Conservation (phyloP, 1,140 invertebrate genomes). For the Zaprionus gabonicus region DNA sequence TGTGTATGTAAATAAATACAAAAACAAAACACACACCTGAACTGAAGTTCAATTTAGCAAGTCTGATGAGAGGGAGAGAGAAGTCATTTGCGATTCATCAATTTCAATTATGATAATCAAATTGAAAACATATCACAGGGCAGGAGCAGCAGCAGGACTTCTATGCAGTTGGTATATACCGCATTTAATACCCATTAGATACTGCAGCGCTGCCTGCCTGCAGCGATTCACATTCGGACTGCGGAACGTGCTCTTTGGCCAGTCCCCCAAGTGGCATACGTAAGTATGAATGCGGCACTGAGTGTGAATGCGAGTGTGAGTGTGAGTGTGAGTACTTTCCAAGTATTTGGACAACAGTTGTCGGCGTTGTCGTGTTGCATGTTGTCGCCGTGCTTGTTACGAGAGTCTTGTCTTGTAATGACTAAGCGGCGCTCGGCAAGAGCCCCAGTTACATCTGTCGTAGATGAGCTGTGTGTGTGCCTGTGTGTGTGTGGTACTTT, state of each 20-base stretch:
- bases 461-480: not conserved
- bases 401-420: constrained; percentile 52
- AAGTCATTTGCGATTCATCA: constrained; percentile 43
- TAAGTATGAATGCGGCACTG: not conserved
- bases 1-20: not conserved
- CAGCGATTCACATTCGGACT: constrained; percentile 21
- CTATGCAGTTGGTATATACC: not conserved
- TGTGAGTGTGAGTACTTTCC: constrained; percentile 31
- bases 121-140: not conserved
- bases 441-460: constrained; percentile 45
- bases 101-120: constrained; percentile 32
- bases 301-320: not conserved
- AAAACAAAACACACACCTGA: constrained; percentile 11
- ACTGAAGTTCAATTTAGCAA: constrained; percentile 1
- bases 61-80: not conserved
- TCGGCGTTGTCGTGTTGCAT: constrained; percentile 13
- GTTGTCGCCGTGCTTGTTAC: constrained; percentile 55
- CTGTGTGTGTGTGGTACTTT: constrained; percentile 16
- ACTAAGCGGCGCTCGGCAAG: constrained; percentile 45
- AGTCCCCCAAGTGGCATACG: not conserved
- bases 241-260: not conserved
- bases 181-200: constrained; percentile 25
- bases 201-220: constrained; percentile 10
- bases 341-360: constrained; percentile 57
- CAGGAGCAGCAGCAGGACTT: not conserved